Conservation (phyloP, 30 jellyfish, hydroid and myxozoan species). For the Hydractinia echinata region DNA sequence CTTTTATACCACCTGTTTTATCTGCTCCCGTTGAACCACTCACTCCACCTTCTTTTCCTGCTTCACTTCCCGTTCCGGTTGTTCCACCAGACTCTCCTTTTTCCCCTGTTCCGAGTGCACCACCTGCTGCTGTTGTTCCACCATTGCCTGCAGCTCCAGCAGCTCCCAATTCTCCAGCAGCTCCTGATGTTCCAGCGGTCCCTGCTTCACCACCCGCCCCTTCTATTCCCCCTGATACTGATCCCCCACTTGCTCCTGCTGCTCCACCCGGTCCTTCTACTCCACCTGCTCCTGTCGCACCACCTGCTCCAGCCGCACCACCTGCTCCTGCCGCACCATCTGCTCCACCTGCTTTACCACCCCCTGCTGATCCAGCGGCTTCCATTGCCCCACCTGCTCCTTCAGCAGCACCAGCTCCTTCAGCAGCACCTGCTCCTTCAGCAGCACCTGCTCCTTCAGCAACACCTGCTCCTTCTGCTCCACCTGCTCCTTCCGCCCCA, state of each 20-base stretch:
- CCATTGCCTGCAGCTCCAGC: conserved; percentile 51
- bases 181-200: background rate
- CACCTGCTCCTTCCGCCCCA: conserved; percentile 49
- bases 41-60: background rate
- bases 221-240: conserved; percentile 27
- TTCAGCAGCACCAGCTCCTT: conserved; percentile 63
- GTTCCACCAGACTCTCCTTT: background rate
- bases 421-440: conserved; percentile 37
- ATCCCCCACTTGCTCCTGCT: conserved; percentile 18
- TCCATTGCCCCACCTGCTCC: conserved; percentile 39
- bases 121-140: conserved; percentile 44
- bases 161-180: conserved; percentile 38
- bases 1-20: background rate
- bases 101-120: conserved; percentile 34
- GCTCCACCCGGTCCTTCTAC: conserved; percentile 28
- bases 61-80: background rate
- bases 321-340: conserved; percentile 52
- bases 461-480: conserved; percentile 60
- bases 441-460: conserved; percentile 44
- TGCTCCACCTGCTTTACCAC: conserved; percentile 57
- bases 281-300: conserved; percentile 41
- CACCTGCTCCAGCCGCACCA: conserved; percentile 51
- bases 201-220: conserved; percentile 1
- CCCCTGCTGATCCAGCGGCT: conserved; percentile 43
- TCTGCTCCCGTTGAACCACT: background rate